phyloP scores from a whole-genome alignment of 2,888 invertebrate genomes.

The Brachynemurus nebulosus region DNA sequence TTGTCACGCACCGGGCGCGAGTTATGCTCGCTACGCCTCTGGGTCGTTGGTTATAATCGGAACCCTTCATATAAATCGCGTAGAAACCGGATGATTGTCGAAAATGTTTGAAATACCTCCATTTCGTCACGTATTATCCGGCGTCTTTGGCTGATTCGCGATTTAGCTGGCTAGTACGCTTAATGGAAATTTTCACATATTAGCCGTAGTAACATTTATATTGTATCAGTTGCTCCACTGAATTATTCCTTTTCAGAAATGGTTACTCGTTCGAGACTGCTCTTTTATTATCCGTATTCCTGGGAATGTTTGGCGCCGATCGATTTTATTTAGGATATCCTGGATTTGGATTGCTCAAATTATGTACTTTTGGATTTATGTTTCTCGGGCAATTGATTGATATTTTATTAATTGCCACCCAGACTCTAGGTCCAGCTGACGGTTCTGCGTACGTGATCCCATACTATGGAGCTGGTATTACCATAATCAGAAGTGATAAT shows the following conservation, averaged over 20 bases:
- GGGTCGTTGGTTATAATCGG: too few relatives aligned
- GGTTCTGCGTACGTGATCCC: conserved; percentile 89
- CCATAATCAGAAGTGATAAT: conserved; percentile 69
- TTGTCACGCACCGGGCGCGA: too few relatives aligned
- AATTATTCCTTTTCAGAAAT: conserved; percentile 71
- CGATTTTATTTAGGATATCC: conserved; percentile 98
- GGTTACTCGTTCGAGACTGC: conserved; percentile 89
- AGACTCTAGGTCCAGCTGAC: conserved; percentile 88
- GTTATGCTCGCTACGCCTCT: too few relatives aligned
- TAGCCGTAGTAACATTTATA: too few relatives aligned
- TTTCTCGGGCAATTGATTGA: conserved; percentile 91
- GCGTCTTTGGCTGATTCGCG: too few relatives aligned
- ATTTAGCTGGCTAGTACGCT: too few relatives aligned
- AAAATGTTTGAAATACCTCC: too few relatives aligned
- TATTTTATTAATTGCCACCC: conserved; percentile 88
- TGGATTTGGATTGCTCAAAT: conserved; percentile 84
- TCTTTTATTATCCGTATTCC: conserved; percentile 82
- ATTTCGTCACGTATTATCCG: too few relatives aligned
- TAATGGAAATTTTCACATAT: too few relatives aligned
- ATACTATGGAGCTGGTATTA: conserved; percentile 80
- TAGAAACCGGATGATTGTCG: too few relatives aligned
- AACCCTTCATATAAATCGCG: too few relatives aligned
- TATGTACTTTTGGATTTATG: conserved; percentile 93
- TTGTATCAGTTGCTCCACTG: too few relatives aligned
- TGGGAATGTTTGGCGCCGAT: conserved; percentile 97